phyloP scores from a whole-genome alignment of 2,113 vertebrate species.

The Grammatotria lemairii region DNA sequence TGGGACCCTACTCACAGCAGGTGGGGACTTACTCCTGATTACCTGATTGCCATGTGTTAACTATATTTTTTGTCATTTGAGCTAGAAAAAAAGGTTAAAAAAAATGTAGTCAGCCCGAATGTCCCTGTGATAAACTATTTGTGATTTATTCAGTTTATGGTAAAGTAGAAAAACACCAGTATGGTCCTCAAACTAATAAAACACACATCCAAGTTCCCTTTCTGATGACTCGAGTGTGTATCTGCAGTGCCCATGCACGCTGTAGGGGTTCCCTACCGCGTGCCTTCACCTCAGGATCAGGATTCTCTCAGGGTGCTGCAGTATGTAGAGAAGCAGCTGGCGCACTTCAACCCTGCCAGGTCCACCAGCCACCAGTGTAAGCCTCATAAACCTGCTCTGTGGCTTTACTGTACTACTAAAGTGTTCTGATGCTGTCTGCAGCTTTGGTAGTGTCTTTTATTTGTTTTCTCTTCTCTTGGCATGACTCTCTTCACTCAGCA shows the following conservation, averaged over 20 bases:
- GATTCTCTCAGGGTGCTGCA: constrained; percentile 72
- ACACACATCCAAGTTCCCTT: background rate
- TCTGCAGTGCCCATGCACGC: constrained; percentile 61
- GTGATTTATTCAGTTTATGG: background rate
- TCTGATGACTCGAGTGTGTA: constrained; percentile 40
- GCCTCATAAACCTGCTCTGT: background rate
- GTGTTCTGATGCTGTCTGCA: background rate
- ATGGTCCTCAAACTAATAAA: background rate
- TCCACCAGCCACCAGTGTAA: constrained; percentile 67
- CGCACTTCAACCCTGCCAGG: constrained; percentile 69
- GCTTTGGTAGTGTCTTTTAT: background rate
- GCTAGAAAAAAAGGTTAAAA: background rate
- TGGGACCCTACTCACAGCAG: constrained; percentile 47
- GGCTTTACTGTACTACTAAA: background rate
- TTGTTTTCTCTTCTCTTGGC: background rate
- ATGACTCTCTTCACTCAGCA: background rate
- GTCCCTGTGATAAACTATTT: background rate
- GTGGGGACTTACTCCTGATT: constrained; percentile 18
- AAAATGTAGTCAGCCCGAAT: background rate
- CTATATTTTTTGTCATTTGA: background rate
- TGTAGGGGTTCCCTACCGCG: constrained; percentile 54
- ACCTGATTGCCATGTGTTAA: background rate
- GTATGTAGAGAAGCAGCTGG: constrained; percentile 72
- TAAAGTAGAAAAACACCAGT: background rate
- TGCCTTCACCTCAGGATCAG: constrained; percentile 63